Percentiles rank a stretch among this genome's conserved stretches.
These are phyloP conservation scores for Urosaurus nigricauda DNA, from an alignment of 2,797 vertebrate genomes.

Conservation along the genomic window DNA sequence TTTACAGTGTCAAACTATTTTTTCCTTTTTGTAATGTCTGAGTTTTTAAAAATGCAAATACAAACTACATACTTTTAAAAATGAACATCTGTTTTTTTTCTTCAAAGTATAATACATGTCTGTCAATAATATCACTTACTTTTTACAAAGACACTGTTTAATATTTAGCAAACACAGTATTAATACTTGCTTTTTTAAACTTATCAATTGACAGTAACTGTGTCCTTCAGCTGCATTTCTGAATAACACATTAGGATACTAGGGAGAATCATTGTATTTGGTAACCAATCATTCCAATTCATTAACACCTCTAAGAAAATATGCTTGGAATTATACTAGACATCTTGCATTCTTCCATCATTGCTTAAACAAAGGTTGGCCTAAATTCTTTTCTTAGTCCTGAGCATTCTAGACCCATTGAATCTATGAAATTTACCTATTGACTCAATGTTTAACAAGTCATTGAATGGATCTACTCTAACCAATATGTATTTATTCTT, in stretches of 20 bases:
- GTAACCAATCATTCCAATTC: not conserved
- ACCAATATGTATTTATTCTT: too few species aligned
- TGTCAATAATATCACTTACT: slow-evolving; percentile 41
- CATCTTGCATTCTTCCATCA: not conserved
- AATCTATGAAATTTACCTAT: too few species aligned
- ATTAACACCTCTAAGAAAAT: not conserved
- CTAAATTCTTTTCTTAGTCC: too few species aligned
- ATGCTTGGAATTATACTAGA: not conserved
- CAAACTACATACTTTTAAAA: slow-evolving; percentile 27
- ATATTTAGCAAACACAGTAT: slow-evolving; percentile 35
- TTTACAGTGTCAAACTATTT: slow-evolving; percentile 27
- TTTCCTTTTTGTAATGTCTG: slow-evolving; percentile 36
- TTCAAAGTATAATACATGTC: slow-evolving; percentile 40
- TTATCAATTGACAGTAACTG: slow-evolving; percentile 23
- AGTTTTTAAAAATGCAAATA: slow-evolving; percentile 47
- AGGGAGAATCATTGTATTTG: not conserved
- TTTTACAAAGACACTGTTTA: slow-evolving; percentile 30
- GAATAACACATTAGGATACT: not conserved
- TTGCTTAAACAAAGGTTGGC: not conserved
- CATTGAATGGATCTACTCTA: too few species aligned
- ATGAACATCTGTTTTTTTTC: not conserved
- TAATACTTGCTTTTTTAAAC: slow-evolving; percentile 9
- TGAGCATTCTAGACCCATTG: too few species aligned
- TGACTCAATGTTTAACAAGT: too few species aligned
- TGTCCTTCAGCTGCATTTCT: slow-evolving; percentile 32